Percentiles rank a stretch among this genome's conserved stretches.
Evolutionary conservation across 1,140 invertebrate genomes (phyloP).

Genomic region (Bombus pascuorum): DNA sequence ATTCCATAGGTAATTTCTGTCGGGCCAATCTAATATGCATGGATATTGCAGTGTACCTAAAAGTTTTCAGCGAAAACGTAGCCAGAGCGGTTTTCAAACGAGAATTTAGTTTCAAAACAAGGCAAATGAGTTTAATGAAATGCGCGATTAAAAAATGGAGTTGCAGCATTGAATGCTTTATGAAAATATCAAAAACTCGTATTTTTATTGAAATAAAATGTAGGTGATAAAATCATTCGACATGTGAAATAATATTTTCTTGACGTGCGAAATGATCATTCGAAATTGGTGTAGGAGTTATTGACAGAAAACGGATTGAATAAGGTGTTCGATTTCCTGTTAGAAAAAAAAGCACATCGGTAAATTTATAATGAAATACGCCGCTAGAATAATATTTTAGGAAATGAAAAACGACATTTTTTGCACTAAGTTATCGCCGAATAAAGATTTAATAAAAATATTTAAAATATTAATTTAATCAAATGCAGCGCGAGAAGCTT

Average conservation of each 20-base stretch:
- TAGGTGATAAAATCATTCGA: background rate
- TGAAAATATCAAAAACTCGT: background rate
- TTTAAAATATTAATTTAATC: background rate
- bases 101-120: background rate
- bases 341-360: background rate
- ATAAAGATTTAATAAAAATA: conserved; percentile 6
- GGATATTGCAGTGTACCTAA: no score
- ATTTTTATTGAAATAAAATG: background rate
- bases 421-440: background rate
- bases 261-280: background rate
- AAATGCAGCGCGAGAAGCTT: background rate
- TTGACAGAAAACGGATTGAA: background rate
- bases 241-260: background rate
- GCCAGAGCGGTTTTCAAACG: background rate
- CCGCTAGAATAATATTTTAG: background rate
- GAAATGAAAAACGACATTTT: background rate
- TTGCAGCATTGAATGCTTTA: background rate
- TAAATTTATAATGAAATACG: background rate
- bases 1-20: background rate
- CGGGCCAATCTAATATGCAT: background rate
- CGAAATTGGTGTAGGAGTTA: background rate
- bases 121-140: background rate
- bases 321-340: background rate
- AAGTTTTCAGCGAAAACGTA: background rate
- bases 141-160: background rate